phyloP scores from a whole-genome alignment of 1,140 invertebrate genomes.

The Coenobita brevimanus region DNA sequence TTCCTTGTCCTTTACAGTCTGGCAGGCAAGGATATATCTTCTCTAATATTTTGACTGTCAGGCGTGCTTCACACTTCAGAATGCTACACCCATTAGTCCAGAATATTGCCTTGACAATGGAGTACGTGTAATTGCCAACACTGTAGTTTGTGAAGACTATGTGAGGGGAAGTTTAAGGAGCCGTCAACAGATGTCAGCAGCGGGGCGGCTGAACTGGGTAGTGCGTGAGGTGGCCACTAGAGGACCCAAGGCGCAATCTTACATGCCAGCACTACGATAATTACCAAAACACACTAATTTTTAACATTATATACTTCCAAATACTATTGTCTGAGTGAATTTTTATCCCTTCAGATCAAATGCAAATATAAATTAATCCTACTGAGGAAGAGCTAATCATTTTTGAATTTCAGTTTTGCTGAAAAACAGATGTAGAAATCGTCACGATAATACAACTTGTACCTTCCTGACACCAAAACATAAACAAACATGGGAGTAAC shows the following conservation, averaged over 20 bases:
- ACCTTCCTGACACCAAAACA: constrained; percentile 12
- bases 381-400: no score
- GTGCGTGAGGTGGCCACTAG: background rate
- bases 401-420: no score
- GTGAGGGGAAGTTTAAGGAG: background rate
- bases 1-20: background rate
- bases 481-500: constrained; percentile 60
- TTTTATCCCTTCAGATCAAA: no score
- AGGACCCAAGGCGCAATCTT: background rate
- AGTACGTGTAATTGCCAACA: background rate
- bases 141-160: background rate
- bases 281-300: background rate
- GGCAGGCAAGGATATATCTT: background rate
- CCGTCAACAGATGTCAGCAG: constrained; percentile 37
- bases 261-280: background rate
- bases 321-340: no score
- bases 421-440: no score
- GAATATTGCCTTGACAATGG: background rate
- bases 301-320: no score
- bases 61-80: no score
- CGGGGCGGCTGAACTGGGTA: background rate
- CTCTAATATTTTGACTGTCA: no score
- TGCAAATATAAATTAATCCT: no score
- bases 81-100: background rate
- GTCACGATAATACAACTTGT: no score